Conservation (phyloP, 2,113 vertebrate species). For the Tauraco erythrolophus region DNA sequence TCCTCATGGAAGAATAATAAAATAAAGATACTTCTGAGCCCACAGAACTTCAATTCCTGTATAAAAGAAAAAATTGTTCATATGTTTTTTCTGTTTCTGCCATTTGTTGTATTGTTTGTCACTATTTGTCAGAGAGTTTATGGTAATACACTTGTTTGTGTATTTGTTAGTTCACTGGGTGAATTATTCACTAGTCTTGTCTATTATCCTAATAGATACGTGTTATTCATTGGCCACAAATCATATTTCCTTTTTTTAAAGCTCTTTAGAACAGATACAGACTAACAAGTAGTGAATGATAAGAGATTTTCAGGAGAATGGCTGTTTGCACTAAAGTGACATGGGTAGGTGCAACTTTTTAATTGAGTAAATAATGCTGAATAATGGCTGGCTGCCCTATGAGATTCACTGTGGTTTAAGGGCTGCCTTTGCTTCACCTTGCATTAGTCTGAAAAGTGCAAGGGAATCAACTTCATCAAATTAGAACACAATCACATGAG, state of each 20-base stretch:
- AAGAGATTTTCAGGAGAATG: not conserved
- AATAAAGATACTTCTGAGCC: not conserved
- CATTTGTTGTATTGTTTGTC: not conserved
- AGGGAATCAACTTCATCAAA: not conserved
- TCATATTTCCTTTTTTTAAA: not conserved
- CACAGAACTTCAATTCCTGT: not conserved
- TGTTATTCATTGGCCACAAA: not conserved
- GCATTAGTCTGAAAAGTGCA: not conserved
- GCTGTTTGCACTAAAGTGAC: not conserved
- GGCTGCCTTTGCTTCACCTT: not conserved
- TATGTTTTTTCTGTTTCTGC: not conserved
- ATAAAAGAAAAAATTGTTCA: not conserved
- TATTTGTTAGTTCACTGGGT: not conserved
- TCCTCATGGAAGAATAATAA: not conserved
- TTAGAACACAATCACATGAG: not conserved
- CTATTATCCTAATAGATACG: not conserved
- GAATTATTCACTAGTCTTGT: not conserved
- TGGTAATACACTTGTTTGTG: not conserved
- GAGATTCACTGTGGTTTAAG: not conserved
- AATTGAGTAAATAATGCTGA: not conserved
- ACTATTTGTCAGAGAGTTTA: not conserved
- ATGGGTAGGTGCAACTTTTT: accelerated
- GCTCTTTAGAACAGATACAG: not conserved
- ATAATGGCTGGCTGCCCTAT: not conserved
- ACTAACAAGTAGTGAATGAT: not conserved